phyloP scores from a whole-genome alignment of 2,888 invertebrate genomes.

The Aleiodes leptofemur region DNA sequence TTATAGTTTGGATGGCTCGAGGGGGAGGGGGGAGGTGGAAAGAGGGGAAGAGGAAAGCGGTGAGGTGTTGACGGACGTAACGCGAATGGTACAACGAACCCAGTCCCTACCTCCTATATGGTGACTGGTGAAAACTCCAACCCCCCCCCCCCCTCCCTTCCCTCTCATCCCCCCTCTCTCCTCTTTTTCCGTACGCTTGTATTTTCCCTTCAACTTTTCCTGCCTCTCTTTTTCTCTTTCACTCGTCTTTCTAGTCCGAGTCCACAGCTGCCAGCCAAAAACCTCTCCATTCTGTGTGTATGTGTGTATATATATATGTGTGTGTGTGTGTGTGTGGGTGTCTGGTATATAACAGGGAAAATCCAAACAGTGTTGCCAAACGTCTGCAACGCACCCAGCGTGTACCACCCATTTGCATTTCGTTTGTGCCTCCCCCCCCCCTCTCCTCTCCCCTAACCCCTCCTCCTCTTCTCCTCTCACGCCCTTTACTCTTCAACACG shows the following conservation, averaged over 20 bases:
- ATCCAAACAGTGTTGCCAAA: conserved; percentile 73
- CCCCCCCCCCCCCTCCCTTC: too few relatives aligned
- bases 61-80: conserved; percentile 73
- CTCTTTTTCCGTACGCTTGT: conserved; percentile 50
- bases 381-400: conserved; percentile 69
- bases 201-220: conserved; percentile 37
- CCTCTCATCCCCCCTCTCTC: conserved; percentile 41
- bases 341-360: conserved; percentile 56
- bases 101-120: conserved; percentile 58
- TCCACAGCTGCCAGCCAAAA: conserved; percentile 64
- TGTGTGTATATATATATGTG: too few relatives aligned
- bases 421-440: conserved; percentile 60
- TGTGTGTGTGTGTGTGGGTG: neutral
- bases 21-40: conserved; percentile 58
- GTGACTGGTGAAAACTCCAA: conserved; percentile 38
- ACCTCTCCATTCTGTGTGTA: conserved; percentile 56
- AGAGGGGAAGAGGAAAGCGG: conserved; percentile 41
- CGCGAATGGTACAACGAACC: conserved; percentile 68
- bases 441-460: neutral
- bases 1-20: conserved; percentile 70
- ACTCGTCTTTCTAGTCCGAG: conserved; percentile 64
- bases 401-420: conserved; percentile 72
- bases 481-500: conserved; percentile 60
- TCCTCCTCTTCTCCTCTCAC: neutral
- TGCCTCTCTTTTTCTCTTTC: conserved; percentile 48